phyloP scores from a whole-genome alignment of 2,888 invertebrate species.

The Cerastis leucographa region DNA sequence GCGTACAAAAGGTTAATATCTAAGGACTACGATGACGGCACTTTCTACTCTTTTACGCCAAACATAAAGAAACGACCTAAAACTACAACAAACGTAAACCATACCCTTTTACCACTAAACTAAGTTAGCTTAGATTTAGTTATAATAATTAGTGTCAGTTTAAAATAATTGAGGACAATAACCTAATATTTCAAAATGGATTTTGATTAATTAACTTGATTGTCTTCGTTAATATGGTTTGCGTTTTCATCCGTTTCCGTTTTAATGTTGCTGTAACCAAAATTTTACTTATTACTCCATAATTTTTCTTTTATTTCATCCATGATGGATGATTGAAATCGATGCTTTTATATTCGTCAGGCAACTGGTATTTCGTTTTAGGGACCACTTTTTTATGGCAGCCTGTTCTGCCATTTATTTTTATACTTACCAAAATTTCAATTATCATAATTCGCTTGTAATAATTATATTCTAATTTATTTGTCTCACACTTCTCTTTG shows the following conservation, averaged over 20 bases:
- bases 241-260: slow-evolving; percentile 6
- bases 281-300: not conserved
- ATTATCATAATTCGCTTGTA: no score
- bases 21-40: not conserved
- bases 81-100: not conserved
- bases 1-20: not conserved
- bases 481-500: no score
- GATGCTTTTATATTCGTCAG: not conserved
- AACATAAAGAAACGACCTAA: not conserved
- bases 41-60: not conserved
- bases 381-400: no score
- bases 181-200: slow-evolving; percentile 5
- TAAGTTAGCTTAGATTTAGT: not conserved
- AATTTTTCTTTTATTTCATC: not conserved
- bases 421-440: no score
- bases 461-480: no score
- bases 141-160: not conserved
- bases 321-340: not conserved
- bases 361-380: not conserved
- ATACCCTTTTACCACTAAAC: not conserved
- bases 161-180: slow-evolving; percentile 1
- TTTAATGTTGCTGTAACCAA: slow-evolving; percentile 4
- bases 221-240: slow-evolving; percentile 21
- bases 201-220: slow-evolving; percentile 18
- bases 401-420: no score